Conservation (phyloP, 2,113 vertebrate species). For the Oreochromis niloticus region DNA sequence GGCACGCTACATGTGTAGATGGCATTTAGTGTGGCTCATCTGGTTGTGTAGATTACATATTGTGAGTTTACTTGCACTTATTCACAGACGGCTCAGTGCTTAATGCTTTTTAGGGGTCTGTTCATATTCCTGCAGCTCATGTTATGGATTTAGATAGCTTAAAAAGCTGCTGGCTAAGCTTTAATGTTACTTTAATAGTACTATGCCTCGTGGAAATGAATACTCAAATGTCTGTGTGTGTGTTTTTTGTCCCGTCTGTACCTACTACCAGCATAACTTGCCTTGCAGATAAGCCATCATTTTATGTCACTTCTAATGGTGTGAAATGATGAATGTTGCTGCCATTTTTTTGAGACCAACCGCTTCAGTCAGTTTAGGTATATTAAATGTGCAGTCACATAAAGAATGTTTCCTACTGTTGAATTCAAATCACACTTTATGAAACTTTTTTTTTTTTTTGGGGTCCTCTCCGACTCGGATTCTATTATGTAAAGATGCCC, state of each 20-base stretch:
- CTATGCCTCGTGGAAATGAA: neutral
- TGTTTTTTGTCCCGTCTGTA: neutral
- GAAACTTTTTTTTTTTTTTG: neutral
- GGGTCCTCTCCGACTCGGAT: neutral
- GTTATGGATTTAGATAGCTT: neutral
- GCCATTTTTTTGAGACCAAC: neutral
- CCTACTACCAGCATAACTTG: neutral
- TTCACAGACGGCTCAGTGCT: neutral
- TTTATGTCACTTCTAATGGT: neutral
- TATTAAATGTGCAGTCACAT: slow-evolving; percentile 4
- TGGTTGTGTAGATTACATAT: neutral
- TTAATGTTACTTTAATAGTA: neutral
- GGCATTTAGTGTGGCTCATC: neutral
- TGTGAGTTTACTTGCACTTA: neutral
- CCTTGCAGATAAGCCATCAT: neutral
- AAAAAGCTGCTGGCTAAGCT: neutral
- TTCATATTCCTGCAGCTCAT: neutral
- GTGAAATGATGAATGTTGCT: neutral
- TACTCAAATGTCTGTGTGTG: neutral
- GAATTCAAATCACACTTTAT: slow-evolving; percentile 34
- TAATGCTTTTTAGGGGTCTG: neutral
- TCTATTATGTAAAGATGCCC: slow-evolving; percentile 57
- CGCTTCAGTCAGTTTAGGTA: neutral
- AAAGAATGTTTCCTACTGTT: slow-evolving; percentile 9
- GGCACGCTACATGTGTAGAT: neutral